Percentiles rank a stretch among this genome's conserved stretches.
phyloP scores from a whole-genome alignment of 2,113 vertebrate species.

The Austrofundulus limnaeus region DNA sequence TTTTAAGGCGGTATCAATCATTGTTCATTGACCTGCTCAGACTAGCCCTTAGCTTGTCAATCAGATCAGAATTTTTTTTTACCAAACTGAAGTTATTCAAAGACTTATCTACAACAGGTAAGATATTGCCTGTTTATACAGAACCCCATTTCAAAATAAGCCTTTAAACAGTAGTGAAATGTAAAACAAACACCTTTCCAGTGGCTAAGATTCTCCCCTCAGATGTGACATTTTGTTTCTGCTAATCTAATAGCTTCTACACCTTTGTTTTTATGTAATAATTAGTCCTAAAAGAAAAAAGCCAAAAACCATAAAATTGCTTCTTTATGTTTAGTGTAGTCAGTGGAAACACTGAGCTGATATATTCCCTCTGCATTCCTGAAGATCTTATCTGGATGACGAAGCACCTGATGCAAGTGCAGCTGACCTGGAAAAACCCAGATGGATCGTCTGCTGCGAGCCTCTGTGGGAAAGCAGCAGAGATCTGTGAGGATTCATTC shows the following conservation, averaged over 20 bases:
- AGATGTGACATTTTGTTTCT: not conserved
- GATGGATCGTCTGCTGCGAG: constrained; percentile 11
- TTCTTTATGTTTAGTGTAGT: constrained; percentile 1
- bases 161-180: too few species aligned
- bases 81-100: too few species aligned
- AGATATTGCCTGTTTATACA: too few species aligned
- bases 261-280: not conserved
- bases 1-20: too few species aligned
- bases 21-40: too few species aligned
- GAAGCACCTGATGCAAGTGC: constrained; percentile 33
- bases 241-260: not conserved
- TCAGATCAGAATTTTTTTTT: too few species aligned
- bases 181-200: too few species aligned
- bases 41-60: too few species aligned
- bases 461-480: constrained; percentile 17
- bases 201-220: too few species aligned
- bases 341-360: constrained; percentile 5
- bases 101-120: too few species aligned
- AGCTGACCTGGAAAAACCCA: constrained; percentile 35
- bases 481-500: constrained; percentile 13
- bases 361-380: constrained; percentile 21
- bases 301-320: not conserved
- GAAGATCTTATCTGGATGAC: constrained; percentile 22
- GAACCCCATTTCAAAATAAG: too few species aligned
- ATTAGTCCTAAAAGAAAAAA: not conserved